Conservation (phyloP, 2,888 invertebrate species). For the Kryphioiulus occultus region DNA sequence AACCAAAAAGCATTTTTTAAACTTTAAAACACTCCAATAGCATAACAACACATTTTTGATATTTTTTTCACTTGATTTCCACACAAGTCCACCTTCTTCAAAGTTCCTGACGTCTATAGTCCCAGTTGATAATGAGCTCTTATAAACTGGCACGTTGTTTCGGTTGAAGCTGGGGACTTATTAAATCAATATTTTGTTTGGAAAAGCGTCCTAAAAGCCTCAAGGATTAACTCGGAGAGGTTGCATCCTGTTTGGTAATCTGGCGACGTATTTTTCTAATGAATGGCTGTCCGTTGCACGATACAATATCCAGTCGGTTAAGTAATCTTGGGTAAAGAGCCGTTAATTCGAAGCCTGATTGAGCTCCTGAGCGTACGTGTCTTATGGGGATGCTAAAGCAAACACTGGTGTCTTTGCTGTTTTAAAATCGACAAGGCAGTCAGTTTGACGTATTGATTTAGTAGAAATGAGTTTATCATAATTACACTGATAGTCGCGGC, state of each 20-base stretch:
- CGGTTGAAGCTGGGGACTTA: background rate
- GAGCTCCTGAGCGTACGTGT: background rate
- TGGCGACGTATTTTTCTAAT: slow-evolving; percentile 8
- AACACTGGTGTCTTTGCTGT: no score
- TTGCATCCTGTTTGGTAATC: background rate
- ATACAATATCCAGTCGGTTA: background rate
- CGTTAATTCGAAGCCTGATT: background rate
- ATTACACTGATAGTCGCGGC: no score
- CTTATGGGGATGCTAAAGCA: background rate
- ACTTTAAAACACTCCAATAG: no score
- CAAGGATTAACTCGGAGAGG: slow-evolving; percentile 4
- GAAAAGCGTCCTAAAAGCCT: background rate
- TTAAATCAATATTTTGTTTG: slow-evolving; percentile 31
- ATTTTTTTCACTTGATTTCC: no score
- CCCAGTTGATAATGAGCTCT: background rate
- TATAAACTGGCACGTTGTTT: background rate
- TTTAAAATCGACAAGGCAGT: no score
- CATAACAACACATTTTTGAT: no score
- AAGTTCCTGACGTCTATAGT: background rate
- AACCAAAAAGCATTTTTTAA: no score
- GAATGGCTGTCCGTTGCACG: background rate
- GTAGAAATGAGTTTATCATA: no score
- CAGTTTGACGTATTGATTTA: no score
- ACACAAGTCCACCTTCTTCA: background rate
- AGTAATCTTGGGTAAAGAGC: background rate